phyloP scores from a whole-genome alignment of 2,113 vertebrate species.

The Macquaria australasica region DNA sequence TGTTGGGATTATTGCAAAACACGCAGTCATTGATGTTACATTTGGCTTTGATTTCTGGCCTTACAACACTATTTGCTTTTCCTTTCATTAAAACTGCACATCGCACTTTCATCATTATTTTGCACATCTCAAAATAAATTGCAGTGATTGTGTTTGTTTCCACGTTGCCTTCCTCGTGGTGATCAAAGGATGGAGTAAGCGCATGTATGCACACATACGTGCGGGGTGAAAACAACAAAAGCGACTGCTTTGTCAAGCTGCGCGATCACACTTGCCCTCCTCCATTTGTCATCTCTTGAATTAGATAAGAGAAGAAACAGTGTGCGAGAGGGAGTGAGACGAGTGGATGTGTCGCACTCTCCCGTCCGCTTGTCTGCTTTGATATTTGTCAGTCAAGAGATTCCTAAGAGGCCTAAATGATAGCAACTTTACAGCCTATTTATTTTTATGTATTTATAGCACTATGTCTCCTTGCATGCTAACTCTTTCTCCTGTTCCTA shows the following conservation, averaged over 20 bases:
- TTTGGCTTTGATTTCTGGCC: slow-evolving; percentile 27
- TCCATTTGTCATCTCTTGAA: slow-evolving; percentile 50
- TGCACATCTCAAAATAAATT: slow-evolving; percentile 52
- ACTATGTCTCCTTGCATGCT: neutral
- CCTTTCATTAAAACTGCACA: slow-evolving; percentile 38
- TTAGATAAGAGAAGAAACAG: slow-evolving; percentile 39
- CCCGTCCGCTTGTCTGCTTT: slow-evolving; percentile 46
- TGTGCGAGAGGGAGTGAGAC: slow-evolving; percentile 10
- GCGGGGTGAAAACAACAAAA: slow-evolving; percentile 50
- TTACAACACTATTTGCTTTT: slow-evolving; percentile 21
- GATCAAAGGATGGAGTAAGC: slow-evolving; percentile 64
- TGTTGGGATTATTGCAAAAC: slow-evolving; percentile 16
- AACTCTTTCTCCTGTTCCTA: slow-evolving; percentile 2
- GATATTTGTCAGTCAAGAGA: slow-evolving; percentile 39
- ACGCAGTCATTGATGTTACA: slow-evolving; percentile 17
- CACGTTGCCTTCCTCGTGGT: slow-evolving; percentile 31
- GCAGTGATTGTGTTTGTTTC: slow-evolving; percentile 52
- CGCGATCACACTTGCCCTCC: slow-evolving; percentile 51
- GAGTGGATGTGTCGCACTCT: slow-evolving; percentile 23
- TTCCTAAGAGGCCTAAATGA: neutral
- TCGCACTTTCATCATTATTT: slow-evolving; percentile 49
- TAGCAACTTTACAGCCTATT: neutral
- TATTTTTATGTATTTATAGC: neutral
- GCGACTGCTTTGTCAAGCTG: slow-evolving; percentile 59
- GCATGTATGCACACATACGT: slow-evolving; percentile 42